Evolutionary conservation across 2,113 vertebrate genomes (phyloP), one percentile per base, ranked within the genome.

Genomic region (Psephotus haematonotus): DNA sequence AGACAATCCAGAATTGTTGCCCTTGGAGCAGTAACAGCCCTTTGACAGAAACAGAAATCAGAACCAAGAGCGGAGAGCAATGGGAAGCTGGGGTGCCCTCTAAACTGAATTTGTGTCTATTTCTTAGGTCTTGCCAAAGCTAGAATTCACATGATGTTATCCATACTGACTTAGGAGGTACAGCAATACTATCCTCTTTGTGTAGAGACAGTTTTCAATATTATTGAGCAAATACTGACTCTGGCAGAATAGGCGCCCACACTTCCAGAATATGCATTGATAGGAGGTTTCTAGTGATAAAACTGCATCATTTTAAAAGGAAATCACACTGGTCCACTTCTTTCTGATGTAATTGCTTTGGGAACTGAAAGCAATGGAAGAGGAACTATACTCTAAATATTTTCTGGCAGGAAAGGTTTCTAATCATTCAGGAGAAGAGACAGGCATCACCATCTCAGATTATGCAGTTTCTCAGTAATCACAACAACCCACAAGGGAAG

Each of bases 401-500:
- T 92, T 90, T 92, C 90, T 94, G 92, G 59, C 87, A 94, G 70
- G 37, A 83, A 69, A 88, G 19, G 39, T 93, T 93, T 92, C 93
- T 88, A 71, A 86, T 88, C 19, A 83, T 52, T 83, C 85, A 86
- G 59, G 70, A 87, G 71, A 83, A 94, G 82, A 94, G 63, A 90
- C n/a, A 93, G 55, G 27, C 60, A 94, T 92, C 87, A 90, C 16
- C 46, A 67, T n/a, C 79, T 77, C 68, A 86, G 46, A 90, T 74
- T 68, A 92, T 81, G 68, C 68, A 93, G 60, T 75, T 85, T 82
- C 69, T 1, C 3, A 92, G 70, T 53, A 94, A 93, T 94, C 92
- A 93, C 52, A 94, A 72, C 82, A 94, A 69, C 57, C 47, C 84
- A 87, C 80, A 18, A 79, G 70, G 86, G 77, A 91, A 87, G 57